These are phyloP conservation scores for Drosophila rhopaloa DNA, from an alignment of 1,140 invertebrate species.

Conservation along the genomic window DNA sequence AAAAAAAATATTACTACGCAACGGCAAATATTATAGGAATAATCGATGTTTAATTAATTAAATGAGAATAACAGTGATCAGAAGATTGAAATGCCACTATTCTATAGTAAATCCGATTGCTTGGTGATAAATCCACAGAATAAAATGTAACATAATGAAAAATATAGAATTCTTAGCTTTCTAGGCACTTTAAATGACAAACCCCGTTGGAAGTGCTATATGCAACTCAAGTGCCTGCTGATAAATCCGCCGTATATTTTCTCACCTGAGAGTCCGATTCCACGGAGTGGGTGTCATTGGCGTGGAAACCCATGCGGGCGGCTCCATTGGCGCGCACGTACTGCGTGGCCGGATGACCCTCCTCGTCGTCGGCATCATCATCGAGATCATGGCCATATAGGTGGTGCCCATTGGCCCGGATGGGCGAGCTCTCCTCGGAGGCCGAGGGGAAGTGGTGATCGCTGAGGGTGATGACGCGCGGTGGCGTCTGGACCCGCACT, in stretches of 20 bases:
- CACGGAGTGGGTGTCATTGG: slow-evolving; percentile 73
- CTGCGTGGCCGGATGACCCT: slow-evolving; percentile 58
- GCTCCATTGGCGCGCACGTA: slow-evolving; percentile 76
- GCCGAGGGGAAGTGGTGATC: slow-evolving; percentile 92
- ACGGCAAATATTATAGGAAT: no score
- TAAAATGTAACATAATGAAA: background rate
- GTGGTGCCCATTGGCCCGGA: slow-evolving; percentile 53
- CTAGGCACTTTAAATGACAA: background rate
- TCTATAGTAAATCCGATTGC: no score
- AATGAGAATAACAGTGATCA: no score
- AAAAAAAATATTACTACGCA: no score
- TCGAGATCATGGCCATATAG: slow-evolving; percentile 54
- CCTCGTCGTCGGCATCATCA: slow-evolving; percentile 67
- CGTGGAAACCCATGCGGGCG: slow-evolving; percentile 74
- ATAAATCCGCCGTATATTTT: background rate
- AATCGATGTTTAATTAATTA: no score
- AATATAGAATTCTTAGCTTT: background rate
- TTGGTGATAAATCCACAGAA: background rate
- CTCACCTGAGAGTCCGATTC: slow-evolving; percentile 81
- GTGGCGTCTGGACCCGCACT: slow-evolving; percentile 92
- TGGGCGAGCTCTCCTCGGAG: slow-evolving; percentile 86
- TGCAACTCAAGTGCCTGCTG: background rate
- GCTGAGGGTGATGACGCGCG: slow-evolving; percentile 91
- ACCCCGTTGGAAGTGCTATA: no score
- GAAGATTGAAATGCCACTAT: no score